A percentile compares a stretch with the other conserved stretches of the same genome.
These are phyloP conservation scores for Coracopsis vasa DNA, from an alignment of 2,113 vertebrate genomes.

Conservation along the genomic window DNA sequence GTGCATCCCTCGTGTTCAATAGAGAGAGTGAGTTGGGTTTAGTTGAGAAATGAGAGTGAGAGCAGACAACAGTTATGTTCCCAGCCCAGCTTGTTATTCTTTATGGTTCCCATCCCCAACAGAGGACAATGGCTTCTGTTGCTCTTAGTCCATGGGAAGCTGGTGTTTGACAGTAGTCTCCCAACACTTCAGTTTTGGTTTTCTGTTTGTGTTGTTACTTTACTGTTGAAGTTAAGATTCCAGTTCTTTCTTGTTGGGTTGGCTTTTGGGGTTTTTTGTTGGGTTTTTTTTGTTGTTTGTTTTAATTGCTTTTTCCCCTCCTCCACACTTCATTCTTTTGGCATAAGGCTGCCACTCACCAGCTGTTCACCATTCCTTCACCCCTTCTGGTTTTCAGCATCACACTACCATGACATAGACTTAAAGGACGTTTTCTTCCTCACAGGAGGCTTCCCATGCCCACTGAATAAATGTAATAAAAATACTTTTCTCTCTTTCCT, in stretches of 20 bases:
- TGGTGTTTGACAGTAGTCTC: background rate
- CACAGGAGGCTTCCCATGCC: background rate
- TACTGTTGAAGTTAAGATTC: background rate
- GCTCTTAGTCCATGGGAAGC: slow-evolving; percentile 31
- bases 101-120: background rate
- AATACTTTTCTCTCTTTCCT: background rate
- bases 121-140: slow-evolving; percentile 19
- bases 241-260: background rate
- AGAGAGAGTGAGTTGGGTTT: background rate
- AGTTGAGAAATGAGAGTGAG: background rate
- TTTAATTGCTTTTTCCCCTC: background rate
- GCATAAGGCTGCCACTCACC: slow-evolving; percentile 41
- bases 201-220: background rate
- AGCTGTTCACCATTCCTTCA: slow-evolving; percentile 66
- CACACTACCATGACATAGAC: background rate
- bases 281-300: background rate
- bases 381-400: slow-evolving; percentile 38
- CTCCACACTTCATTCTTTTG: slow-evolving; percentile 25
- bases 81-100: background rate
- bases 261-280: background rate
- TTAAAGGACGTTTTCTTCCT: slow-evolving; percentile 31
- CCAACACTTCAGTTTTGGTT: slow-evolving; percentile 3
- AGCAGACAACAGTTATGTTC: background rate
- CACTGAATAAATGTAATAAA: background rate
- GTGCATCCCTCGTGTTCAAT: background rate